Evolutionary conservation across 2,797 vertebrate species (phyloP).

Genomic region (Masticophis lateralis): DNA sequence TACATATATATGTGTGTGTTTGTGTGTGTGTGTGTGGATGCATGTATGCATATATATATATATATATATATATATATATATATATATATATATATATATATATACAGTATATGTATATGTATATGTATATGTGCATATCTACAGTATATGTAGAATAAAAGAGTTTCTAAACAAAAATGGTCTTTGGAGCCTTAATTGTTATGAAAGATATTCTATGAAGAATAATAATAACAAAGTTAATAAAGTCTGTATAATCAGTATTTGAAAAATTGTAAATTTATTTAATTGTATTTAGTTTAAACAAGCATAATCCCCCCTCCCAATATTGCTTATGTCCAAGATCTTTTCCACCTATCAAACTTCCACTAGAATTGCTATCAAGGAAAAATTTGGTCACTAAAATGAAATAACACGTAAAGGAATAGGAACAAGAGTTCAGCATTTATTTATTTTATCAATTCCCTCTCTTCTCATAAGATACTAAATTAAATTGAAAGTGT

Average conservation of each 20-base stretch:
- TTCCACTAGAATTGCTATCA: background rate
- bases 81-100: background rate
- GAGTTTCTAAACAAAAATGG: conserved; percentile 20
- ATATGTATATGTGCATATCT: background rate
- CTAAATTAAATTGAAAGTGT: background rate
- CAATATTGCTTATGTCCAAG: background rate
- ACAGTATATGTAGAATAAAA: background rate
- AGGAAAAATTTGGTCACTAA: background rate
- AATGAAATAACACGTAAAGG: background rate
- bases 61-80: background rate
- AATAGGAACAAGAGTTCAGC: background rate
- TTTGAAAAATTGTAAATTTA: conserved; percentile 4
- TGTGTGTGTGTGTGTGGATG: background rate
- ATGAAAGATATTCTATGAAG: background rate
- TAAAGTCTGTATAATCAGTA: conserved; percentile 32
- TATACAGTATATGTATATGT: no score
- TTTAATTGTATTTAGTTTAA: background rate
- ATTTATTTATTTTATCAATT: background rate
- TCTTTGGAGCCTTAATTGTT: background rate
- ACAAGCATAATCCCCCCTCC: background rate
- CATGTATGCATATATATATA: background rate
- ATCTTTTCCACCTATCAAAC: background rate
- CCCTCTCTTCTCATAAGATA: background rate
- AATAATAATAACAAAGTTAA: background rate
- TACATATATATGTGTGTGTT: accelerated